Percentiles rank a stretch among this genome's conserved stretches.
Evolutionary conservation across 2,797 vertebrate species (phyloP).

Genomic region (Phaenicophaeus curvirostris): DNA sequence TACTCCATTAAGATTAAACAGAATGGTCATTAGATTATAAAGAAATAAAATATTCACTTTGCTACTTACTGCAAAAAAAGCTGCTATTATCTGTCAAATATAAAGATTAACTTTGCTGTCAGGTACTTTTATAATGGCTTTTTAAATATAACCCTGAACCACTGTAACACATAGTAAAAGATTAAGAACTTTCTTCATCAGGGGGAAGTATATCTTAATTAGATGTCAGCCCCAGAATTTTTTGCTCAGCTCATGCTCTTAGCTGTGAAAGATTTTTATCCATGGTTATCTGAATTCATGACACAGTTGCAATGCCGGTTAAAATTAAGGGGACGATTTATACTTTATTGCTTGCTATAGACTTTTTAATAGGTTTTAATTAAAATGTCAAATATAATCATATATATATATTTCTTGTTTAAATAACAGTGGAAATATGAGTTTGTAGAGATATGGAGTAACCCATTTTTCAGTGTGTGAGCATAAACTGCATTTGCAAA

Average conservation of each 20-base stretch:
- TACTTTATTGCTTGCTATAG: not conserved
- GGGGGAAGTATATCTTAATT: slow-evolving; percentile 42
- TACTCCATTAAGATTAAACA: slow-evolving; percentile 59
- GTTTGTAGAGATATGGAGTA: not conserved
- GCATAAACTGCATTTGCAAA: not conserved
- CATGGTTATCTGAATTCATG: slow-evolving; percentile 2
- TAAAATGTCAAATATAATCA: slow-evolving; percentile 14
- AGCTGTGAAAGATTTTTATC: not conserved
- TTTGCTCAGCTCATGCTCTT: not conserved
- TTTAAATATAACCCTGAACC: slow-evolving; percentile 56
- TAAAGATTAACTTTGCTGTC: slow-evolving; percentile 67
- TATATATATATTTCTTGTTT: not conserved
- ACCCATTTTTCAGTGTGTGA: not conserved
- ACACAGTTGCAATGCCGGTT: not conserved
- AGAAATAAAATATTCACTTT: slow-evolving; percentile 65
- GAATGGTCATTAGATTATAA: slow-evolving; percentile 65
- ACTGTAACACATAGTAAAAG: not conserved
- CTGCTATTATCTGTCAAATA: slow-evolving; percentile 64
- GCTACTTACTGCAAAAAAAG: slow-evolving; percentile 33
- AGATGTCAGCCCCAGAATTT: not conserved
- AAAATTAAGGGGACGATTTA: not conserved
- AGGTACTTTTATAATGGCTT: slow-evolving; percentile 62
- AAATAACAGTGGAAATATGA: not conserved
- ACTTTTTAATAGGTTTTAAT: slow-evolving; percentile 27
- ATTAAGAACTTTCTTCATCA: not conserved